Evolutionary conservation across 2,113 vertebrate genomes (phyloP).

Genomic region (Mola mola): DNA sequence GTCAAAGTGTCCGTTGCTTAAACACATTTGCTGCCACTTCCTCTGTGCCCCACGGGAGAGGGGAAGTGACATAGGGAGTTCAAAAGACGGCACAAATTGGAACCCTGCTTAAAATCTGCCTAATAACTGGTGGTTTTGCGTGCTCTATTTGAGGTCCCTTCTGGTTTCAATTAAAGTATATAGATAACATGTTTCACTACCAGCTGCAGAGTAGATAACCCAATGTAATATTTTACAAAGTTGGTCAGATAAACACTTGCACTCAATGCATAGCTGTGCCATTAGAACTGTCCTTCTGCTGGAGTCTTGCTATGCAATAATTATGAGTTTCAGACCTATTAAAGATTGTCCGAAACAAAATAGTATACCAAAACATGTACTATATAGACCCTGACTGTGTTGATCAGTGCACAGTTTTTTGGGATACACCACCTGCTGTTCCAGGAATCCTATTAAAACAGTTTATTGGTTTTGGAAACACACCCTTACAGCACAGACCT

Average conservation of each 20-base stretch:
- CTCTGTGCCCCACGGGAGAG: constrained; percentile 48
- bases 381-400: not conserved
- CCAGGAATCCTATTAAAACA: constrained; percentile 62
- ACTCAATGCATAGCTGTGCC: not conserved
- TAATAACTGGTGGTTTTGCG: constrained; percentile 16
- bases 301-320: no score
- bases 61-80: constrained; percentile 74
- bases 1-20: constrained; percentile 63
- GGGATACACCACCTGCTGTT: constrained; percentile 23
- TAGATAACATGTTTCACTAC: constrained; percentile 1
- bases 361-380: not conserved
- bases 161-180: constrained; percentile 14
- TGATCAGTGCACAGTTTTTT: not conserved
- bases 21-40: constrained; percentile 76
- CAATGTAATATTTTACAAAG: not conserved
- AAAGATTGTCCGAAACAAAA: no score
- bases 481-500: constrained; percentile 19
- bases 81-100: constrained; percentile 68
- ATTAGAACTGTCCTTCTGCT: no score
- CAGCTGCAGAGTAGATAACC: not conserved
- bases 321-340: no score
- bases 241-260: not conserved
- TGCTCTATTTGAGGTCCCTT: constrained; percentile 21
- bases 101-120: constrained; percentile 28
- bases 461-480: constrained; percentile 55